phyloP scores from a whole-genome alignment of 2,797 vertebrate genomes.

The Chloroceryle amazona region DNA sequence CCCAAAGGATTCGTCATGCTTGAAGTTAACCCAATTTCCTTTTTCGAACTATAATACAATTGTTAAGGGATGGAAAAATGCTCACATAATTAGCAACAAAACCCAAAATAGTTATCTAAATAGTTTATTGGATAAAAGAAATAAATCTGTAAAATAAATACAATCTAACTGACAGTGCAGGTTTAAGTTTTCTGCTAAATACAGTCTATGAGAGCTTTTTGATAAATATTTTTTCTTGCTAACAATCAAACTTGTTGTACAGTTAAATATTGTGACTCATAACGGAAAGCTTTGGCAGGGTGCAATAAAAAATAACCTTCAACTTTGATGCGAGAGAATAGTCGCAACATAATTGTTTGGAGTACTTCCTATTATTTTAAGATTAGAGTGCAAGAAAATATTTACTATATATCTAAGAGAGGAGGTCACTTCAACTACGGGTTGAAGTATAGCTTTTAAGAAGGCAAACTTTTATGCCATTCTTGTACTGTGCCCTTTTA shows the following conservation, averaged over 20 bases:
- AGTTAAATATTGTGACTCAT: background rate
- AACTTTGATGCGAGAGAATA: background rate
- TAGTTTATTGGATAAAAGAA: background rate
- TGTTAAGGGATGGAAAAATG: background rate
- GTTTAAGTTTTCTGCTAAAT: background rate
- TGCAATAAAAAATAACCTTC: background rate
- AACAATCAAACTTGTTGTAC: background rate
- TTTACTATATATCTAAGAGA: background rate
- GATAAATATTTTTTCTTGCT: background rate
- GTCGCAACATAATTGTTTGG: background rate
- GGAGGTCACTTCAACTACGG: background rate
- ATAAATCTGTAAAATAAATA: background rate
- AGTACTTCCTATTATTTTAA: conserved; percentile 29
- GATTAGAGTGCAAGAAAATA: background rate
- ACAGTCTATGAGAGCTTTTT: background rate
- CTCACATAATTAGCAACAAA: background rate
- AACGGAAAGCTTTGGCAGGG: background rate
- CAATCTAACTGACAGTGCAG: background rate
- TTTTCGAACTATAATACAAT: background rate
- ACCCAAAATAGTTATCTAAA: background rate
- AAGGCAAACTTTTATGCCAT: background rate
- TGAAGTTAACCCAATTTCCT: background rate
- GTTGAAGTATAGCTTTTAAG: background rate
- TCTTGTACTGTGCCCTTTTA: background rate
- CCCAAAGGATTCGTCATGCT: background rate